These are phyloP conservation scores for Priocnemis perturbator DNA, from an alignment of 2,888 invertebrate species.

Conservation along the genomic window DNA sequence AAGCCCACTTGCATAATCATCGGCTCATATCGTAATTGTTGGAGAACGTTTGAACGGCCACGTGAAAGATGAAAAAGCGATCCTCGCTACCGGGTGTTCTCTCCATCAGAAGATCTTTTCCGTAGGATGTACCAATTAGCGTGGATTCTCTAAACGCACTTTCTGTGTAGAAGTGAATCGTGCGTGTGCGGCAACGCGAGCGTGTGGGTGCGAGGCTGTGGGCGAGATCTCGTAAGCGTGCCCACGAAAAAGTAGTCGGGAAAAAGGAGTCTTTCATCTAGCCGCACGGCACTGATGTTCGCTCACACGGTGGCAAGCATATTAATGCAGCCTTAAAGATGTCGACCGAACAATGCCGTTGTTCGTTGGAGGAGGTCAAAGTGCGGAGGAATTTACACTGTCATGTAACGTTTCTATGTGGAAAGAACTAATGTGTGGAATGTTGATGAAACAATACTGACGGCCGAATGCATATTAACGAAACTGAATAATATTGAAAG, in stretches of 20 bases:
- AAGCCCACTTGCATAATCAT: no score
- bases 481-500: no score
- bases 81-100: slow-evolving; percentile 51
- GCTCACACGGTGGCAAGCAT: slow-evolving; percentile 20
- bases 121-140: slow-evolving; percentile 52
- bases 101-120: slow-evolving; percentile 22
- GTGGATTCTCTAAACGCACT: slow-evolving; percentile 48
- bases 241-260: slow-evolving; percentile 33
- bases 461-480: slow-evolving; percentile 22
- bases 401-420: no score
- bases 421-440: no score
- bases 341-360: slow-evolving; percentile 20
- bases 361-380: no score
- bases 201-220: background rate
- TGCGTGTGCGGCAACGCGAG: background rate
- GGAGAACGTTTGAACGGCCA: no score
- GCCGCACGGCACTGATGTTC: slow-evolving; percentile 45
- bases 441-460: no score
- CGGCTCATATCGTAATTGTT: no score
- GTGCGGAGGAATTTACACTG: no score
- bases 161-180: background rate
- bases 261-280: slow-evolving; percentile 56
- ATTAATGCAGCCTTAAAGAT: slow-evolving; percentile 30
- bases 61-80: no score
- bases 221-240: slow-evolving; percentile 42